Percentiles rank a stretch among this genome's conserved stretches.
Evolutionary conservation across 1,140 invertebrate species (phyloP).

Genomic region (Ephestia elutella): DNA sequence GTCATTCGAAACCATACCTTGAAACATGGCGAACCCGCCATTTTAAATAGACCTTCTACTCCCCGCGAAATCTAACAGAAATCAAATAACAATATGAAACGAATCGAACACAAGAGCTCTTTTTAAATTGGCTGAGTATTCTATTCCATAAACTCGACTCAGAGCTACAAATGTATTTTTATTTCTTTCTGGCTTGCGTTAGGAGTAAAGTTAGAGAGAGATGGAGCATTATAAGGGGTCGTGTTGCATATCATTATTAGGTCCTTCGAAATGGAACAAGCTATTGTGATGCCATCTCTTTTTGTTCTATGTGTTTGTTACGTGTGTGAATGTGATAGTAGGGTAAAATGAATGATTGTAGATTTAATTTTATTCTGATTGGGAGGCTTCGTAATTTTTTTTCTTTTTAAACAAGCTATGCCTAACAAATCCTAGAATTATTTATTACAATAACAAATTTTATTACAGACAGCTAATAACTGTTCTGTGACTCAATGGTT

Average conservation of each 20-base stretch:
- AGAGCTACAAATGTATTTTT: background rate
- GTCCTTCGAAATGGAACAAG: background rate
- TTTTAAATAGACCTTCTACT: background rate
- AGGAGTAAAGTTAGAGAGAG: background rate
- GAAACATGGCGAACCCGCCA: background rate
- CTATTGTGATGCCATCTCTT: background rate
- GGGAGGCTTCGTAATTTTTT: background rate
- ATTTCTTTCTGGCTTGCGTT: background rate
- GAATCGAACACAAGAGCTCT: background rate
- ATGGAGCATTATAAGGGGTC: background rate
- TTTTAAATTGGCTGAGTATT: background rate
- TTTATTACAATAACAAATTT: too few relatives aligned
- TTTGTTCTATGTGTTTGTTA: background rate
- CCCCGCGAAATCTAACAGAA: background rate
- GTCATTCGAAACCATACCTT: background rate
- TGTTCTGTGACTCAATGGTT: too few relatives aligned
- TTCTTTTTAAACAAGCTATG: background rate
- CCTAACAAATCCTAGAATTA: too few relatives aligned
- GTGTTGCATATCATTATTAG: slow-evolving; percentile 2
- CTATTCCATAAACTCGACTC: background rate
- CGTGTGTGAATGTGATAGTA: background rate
- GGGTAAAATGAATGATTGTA: background rate
- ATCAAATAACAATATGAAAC: background rate
- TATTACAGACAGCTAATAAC: too few relatives aligned
- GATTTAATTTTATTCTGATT: background rate